Evolutionary conservation across 2,888 invertebrate genomes (phyloP).

Genomic region (Coelopa pilipes): DNA sequence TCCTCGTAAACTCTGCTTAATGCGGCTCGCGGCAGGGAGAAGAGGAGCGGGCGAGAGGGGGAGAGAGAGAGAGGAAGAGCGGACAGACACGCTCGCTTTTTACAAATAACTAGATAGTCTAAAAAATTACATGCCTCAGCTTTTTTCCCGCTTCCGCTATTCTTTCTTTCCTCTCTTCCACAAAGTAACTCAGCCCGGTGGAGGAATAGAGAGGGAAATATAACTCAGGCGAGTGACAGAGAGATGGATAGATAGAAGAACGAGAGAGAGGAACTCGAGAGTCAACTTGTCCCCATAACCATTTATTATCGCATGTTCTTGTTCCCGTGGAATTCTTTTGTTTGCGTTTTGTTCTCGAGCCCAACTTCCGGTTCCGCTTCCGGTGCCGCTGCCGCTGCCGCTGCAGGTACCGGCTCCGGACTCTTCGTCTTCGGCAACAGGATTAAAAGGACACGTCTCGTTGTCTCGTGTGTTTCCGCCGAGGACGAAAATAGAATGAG

Average conservation of each 20-base stretch:
- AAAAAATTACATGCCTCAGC: conserved; percentile 28
- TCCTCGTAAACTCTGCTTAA: background rate
- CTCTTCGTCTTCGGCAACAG: background rate
- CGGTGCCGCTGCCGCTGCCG: background rate
- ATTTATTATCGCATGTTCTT: conserved; percentile 22
- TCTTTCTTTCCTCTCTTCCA: background rate
- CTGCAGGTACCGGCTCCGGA: background rate
- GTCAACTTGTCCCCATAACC: conserved; percentile 25
- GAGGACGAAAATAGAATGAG: background rate
- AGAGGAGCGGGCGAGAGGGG: too few relatives aligned
- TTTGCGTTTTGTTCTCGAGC: conserved; percentile 17
- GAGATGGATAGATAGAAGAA: too few relatives aligned
- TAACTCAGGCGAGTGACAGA: too few relatives aligned
- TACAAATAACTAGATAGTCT: conserved; percentile 28
- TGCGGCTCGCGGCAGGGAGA: background rate
- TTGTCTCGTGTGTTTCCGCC: background rate
- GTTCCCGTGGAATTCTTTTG: conserved; percentile 23
- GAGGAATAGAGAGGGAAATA: too few relatives aligned
- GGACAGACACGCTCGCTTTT: background rate
- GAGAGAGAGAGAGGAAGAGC: too few relatives aligned
- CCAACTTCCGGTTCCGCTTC: conserved; percentile 10
- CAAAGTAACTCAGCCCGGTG: too few relatives aligned
- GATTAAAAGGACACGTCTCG: background rate
- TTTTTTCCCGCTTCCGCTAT: background rate
- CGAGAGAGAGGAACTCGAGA: too few relatives aligned